phyloP scores from a whole-genome alignment of 2,797 vertebrate genomes.

The Okamejei kenojei region DNA sequence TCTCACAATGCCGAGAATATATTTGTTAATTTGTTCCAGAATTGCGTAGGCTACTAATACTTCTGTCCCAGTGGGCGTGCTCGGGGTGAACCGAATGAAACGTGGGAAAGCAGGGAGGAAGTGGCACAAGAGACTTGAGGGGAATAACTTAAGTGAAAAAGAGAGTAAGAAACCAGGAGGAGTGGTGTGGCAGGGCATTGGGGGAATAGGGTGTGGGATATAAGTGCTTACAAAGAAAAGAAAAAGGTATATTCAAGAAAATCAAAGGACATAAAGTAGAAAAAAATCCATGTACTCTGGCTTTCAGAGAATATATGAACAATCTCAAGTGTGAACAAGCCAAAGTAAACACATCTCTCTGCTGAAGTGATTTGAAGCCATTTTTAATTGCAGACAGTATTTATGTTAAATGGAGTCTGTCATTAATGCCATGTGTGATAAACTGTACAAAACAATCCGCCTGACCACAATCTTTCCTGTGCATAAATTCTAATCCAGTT shows the following conservation, averaged over 20 bases:
- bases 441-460: background rate
- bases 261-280: background rate
- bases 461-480: background rate
- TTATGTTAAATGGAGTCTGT: constrained; percentile 28
- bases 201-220: no score
- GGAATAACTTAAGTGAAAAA: constrained; percentile 13
- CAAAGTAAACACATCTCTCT: constrained; percentile 5
- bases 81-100: background rate
- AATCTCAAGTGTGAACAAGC: background rate
- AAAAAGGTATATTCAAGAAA: background rate
- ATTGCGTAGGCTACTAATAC: background rate
- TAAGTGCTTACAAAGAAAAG: background rate
- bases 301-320: background rate
- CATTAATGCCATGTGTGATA: constrained; percentile 27
- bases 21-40: constrained; percentile 7
- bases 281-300: background rate
- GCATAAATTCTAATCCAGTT: background rate
- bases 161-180: background rate
- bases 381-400: constrained; percentile 32
- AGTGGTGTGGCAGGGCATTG: no score
- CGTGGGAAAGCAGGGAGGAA: background rate
- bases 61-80: background rate
- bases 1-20: background rate
- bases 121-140: background rate
- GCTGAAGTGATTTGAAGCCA: background rate